Percentiles rank a stretch among this genome's conserved stretches.
phyloP scores from a whole-genome alignment of 2,888 invertebrate species.

The Papilio protenor region DNA sequence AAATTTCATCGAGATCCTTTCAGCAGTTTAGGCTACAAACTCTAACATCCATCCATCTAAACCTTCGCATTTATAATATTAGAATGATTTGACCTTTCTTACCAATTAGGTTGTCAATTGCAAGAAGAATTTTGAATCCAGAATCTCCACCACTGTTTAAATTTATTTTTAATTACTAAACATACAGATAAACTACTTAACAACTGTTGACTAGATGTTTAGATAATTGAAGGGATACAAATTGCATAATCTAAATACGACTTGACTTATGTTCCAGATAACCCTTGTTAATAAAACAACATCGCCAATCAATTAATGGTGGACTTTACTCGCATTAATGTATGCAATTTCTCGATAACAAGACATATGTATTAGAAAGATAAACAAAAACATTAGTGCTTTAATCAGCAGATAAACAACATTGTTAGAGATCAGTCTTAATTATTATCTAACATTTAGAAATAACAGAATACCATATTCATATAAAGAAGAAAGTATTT shows the following conservation, averaged over 20 bases:
- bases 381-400: background rate
- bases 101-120: too few relatives aligned
- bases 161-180: background rate
- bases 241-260: constrained; percentile 2
- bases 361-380: constrained; percentile 1
- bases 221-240: background rate
- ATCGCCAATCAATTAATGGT: constrained; percentile 23
- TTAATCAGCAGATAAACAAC: background rate
- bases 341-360: constrained; percentile 15
- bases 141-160: background rate
- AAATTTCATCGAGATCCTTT: too few relatives aligned
- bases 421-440: background rate
- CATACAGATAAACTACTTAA: background rate
- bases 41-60: too few relatives aligned
- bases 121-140: too few relatives aligned
- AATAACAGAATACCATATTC: too few relatives aligned
- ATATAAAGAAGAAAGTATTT: too few relatives aligned
- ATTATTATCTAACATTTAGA: background rate
- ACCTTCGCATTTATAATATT: too few relatives aligned
- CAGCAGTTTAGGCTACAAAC: too few relatives aligned
- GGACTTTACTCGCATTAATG: constrained; percentile 30
- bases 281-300: constrained; percentile 20
- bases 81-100: too few relatives aligned
- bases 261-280: constrained; percentile 10
- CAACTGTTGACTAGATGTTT: background rate